Base-by-base conservation (phyloP, 1,140 invertebrate genomes). In the Anadara kagoshimensis region DNA sequence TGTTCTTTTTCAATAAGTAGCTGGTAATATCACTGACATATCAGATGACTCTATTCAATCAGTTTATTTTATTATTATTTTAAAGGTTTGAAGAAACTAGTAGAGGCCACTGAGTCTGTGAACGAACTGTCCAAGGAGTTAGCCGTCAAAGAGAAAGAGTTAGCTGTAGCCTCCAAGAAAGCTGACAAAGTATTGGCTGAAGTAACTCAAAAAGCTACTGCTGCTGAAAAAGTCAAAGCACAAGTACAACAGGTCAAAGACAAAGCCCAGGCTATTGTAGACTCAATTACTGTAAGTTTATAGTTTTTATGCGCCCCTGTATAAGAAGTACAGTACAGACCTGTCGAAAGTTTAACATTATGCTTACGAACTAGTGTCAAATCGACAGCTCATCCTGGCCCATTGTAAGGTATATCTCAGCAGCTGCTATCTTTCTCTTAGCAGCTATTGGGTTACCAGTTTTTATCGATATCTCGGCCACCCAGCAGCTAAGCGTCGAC, bases 191-290 rank as follows among this genome's bases (percentile, higher is more conserved):
- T 91, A 51, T 73, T 90, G 64, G 78, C 83, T 16, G 86, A 88
- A 90, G 97, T 99, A 1, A 95, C 96, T 5, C 94, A 95, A 83
- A 92, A 95, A 84, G 97, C 97, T 24, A 94, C 94, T 91, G 96
- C 98, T 89, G 97, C 97, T 10, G 97, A 99, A 90, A 94, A 94
- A 54, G 96, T 98, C 24, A 98, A 98, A 87, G 96, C 97, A 89
- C 94, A 97, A 90, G 96, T 98, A 20, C 94, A 96, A 88, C 94
- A 94, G 83, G 97, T 98, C 0, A 98, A 98, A 89, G 96, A 98
- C 87, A 97, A 97, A 87, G 97, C 97, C 8, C 96, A 98, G 88
- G 92, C 92, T 26, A 91, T 99, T 58, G 97, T 99, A 0, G 93
- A 94, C 51, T 94, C 93, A 68, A 99, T 99, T 80, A 94, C 95